Evolutionary conservation across 2,888 invertebrate species (phyloP).

Genomic region (Thecophora atra): DNA sequence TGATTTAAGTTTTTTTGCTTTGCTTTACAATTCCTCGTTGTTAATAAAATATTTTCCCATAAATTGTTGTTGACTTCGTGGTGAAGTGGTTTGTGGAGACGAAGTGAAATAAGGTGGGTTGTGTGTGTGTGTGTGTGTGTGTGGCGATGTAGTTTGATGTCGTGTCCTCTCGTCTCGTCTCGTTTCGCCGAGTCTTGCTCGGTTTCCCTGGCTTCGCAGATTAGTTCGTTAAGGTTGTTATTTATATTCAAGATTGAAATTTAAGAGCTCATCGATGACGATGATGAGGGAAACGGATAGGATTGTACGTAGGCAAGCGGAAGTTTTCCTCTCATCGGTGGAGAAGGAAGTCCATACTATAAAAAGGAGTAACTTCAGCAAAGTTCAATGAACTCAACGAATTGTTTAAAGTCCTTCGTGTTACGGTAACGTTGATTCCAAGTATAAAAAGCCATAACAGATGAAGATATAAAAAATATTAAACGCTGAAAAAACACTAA

Average conservation of each 20-base stretch:
- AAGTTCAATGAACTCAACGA: background rate
- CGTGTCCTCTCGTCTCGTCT: background rate
- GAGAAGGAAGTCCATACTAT: background rate
- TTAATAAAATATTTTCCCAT: background rate
- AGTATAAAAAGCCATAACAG: background rate
- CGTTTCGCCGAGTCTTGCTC: too few species aligned
- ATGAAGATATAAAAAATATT: background rate
- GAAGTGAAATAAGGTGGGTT: background rate
- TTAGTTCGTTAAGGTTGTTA: background rate
- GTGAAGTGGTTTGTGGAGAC: too few species aligned
- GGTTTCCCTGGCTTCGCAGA: background rate
- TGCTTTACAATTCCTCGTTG: constrained; percentile 26
- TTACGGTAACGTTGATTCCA: background rate
- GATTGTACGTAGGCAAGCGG: background rate
- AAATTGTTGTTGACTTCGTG: too few species aligned
- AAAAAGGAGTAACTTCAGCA: background rate
- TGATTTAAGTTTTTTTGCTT: constrained; percentile 26
- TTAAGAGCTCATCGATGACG: background rate
- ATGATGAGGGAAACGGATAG: background rate
- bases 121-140: constrained; percentile 15
- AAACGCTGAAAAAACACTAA: background rate
- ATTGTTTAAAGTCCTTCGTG: background rate
- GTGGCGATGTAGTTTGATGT: background rate
- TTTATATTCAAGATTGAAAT: background rate
- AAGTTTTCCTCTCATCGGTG: background rate